Base-by-base conservation (phyloP, 1,140 invertebrate genomes). In the Megalonaias nervosa region DNA sequence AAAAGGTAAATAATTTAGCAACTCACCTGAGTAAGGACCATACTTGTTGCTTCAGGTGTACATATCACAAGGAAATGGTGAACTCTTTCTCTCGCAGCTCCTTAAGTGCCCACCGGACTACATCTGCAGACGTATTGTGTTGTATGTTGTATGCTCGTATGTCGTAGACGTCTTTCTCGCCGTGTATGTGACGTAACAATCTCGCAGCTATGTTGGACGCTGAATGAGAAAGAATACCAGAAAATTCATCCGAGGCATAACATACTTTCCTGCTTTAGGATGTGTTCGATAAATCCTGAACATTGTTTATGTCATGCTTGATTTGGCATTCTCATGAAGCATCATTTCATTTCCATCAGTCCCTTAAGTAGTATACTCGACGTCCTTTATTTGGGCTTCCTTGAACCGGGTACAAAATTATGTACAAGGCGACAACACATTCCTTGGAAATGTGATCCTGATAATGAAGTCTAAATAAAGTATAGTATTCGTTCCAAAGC, bases 21-120 rank as follows among this genome's bases (percentile, higher is more conserved):
- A 48, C 73, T 21, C 26, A 78, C 76, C 76, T 78, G 76, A 78
- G 76, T 78, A 55, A 78, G n/a, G 62, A 78, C 71, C 61, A 71
- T 60, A 55, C 68, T 71, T 67, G 71, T 55, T 57, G 74, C 57
- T 16, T 31, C 26, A 19, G 76, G 76, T 78, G 76, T 73, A 71
- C 76, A 78, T 68, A 78, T 67, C 57, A 78, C 65, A 62, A 78
- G 76, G 38, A 78, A 78, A 67, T 78, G 16, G 70, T 60, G 57
- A 78, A 64, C 38, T 61, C 71, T 73, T 78, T 78, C 56, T 71
- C 56, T 67, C 76, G 73, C 69, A 78, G 76, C 57, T 78, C 76
- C 62, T 78, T 78, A 1, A 78, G 23, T 55, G 76, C 76, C 76
- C 76, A 78, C 56, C 76, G 55, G n/a, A 73, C 71, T 15, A 78